Evolutionary conservation across 2,888 invertebrate genomes (phyloP).

Genomic region (Prenolepis imparis): DNA sequence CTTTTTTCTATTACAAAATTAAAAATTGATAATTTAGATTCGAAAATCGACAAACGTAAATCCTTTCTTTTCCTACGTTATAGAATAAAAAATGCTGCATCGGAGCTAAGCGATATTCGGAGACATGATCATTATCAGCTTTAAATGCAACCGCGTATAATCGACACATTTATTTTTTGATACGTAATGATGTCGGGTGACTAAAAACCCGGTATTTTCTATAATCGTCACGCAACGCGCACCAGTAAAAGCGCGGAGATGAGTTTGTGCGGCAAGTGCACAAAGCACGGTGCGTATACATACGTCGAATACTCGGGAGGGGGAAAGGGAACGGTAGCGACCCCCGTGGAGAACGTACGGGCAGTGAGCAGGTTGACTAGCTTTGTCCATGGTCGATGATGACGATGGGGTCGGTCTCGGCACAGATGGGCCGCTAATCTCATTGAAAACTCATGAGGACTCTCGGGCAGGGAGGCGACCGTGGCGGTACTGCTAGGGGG

Average conservation of each 20-base stretch:
- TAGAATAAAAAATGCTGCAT: not conserved
- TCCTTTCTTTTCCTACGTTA: not conserved
- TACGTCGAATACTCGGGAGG: slow-evolving; percentile 49
- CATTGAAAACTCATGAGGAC: slow-evolving; percentile 86
- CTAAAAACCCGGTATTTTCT: slow-evolving; percentile 78
- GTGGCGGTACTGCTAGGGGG: slow-evolving; percentile 65
- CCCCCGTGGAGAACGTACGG: slow-evolving; percentile 77
- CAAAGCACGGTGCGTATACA: slow-evolving; percentile 68
- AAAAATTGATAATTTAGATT: not conserved
- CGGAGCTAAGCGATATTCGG: not conserved
- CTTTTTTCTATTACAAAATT: not conserved
- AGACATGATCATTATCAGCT: slow-evolving; percentile 78
- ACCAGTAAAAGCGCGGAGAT: slow-evolving; percentile 43
- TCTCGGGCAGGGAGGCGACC: slow-evolving; percentile 75
- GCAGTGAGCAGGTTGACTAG: slow-evolving; percentile 84
- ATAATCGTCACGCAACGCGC: slow-evolving; percentile 50
- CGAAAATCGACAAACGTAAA: not conserved
- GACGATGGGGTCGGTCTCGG: slow-evolving; percentile 84
- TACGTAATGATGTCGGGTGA: slow-evolving; percentile 77
- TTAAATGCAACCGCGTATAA: slow-evolving; percentile 81
- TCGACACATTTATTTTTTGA: no score
- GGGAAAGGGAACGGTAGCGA: slow-evolving; percentile 66
- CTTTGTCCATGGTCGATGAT: slow-evolving; percentile 84
- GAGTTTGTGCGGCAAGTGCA: slow-evolving; percentile 79
- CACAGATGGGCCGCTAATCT: slow-evolving; percentile 86